Conservation (phyloP, 1,140 invertebrate genomes). For the Microplitis mediator region DNA sequence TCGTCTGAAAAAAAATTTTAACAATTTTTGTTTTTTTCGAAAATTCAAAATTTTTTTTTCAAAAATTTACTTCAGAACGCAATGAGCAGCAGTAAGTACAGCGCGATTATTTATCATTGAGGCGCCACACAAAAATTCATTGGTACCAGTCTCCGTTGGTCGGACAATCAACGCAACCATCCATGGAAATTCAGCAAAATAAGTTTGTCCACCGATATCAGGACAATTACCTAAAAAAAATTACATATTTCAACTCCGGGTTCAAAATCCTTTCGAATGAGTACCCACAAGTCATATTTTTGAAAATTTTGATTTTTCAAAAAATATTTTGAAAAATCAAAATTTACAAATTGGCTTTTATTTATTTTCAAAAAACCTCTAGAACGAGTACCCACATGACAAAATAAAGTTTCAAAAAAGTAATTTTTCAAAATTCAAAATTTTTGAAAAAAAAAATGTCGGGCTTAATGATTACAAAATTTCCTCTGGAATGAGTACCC, state of each 20-base stretch:
- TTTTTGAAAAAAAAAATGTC: neutral
- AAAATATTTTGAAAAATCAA: too few species aligned
- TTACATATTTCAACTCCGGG: neutral
- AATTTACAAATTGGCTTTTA: too few species aligned
- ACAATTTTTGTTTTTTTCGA: neutral
- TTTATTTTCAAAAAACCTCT: too few species aligned
- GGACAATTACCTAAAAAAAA: constrained; percentile 36
- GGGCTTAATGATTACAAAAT: neutral
- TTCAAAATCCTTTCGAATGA: too few species aligned
- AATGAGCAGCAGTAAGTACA: constrained; percentile 62
- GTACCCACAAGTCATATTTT: too few species aligned
- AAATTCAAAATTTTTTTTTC: neutral
- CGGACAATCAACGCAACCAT: constrained; percentile 58
- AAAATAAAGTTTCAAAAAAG: neutral
- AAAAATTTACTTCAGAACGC: neutral
- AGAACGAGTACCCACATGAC: too few species aligned
- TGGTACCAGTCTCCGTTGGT: constrained; percentile 32
- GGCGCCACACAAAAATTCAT: constrained; percentile 56
- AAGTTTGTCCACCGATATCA: constrained; percentile 40
- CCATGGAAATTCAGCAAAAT: constrained; percentile 69
- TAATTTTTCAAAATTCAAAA: neutral
- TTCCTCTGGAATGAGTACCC: too few species aligned
- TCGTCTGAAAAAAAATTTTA: constrained; percentile 33
- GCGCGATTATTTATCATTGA: constrained; percentile 61
- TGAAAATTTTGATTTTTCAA: too few species aligned